Percentiles rank a stretch among this genome's conserved stretches.
Conservation (phyloP, 2,888 invertebrate genomes). For the Papilio protenor region DNA sequence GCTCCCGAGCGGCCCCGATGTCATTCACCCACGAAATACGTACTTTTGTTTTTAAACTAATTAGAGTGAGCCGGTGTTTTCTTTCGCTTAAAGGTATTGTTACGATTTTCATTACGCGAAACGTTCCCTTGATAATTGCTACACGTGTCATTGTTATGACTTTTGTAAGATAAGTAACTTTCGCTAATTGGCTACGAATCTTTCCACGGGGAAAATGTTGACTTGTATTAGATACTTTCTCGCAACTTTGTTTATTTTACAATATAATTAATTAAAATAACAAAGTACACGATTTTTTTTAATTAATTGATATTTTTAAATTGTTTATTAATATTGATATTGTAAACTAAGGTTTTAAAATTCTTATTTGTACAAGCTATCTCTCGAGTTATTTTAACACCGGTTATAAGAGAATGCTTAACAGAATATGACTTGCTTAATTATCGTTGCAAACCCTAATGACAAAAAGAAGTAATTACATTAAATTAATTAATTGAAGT, state of each 20-base stretch:
- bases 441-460: neutral
- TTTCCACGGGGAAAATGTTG: conserved; percentile 43
- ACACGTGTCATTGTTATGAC: conserved; percentile 57
- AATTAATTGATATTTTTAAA: neutral
- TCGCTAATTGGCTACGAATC: conserved; percentile 43
- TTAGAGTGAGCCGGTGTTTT: conserved; percentile 63
- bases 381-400: too few relatives aligned
- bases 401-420: conserved; percentile 3
- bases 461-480: neutral
- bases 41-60: conserved; percentile 75
- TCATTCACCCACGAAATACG: conserved; percentile 60
- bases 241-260: conserved; percentile 21
- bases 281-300: neutral
- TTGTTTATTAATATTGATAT: neutral
- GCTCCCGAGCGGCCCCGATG: conserved; percentile 53
- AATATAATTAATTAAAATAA: conserved; percentile 31
- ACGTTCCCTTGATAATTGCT: conserved; percentile 63
- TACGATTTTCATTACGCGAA: conserved; percentile 56
- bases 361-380: neutral
- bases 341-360: neutral
- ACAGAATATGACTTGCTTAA: neutral
- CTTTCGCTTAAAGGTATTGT: conserved; percentile 52
- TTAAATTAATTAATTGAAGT: conserved; percentile 24
- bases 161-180: conserved; percentile 46
- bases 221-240: conserved; percentile 30